Percentiles rank a stretch among this genome's conserved stretches.
These are phyloP conservation scores for Dryoscopus gambensis DNA, from an alignment of 2,113 vertebrate species.

Conservation along the genomic window DNA sequence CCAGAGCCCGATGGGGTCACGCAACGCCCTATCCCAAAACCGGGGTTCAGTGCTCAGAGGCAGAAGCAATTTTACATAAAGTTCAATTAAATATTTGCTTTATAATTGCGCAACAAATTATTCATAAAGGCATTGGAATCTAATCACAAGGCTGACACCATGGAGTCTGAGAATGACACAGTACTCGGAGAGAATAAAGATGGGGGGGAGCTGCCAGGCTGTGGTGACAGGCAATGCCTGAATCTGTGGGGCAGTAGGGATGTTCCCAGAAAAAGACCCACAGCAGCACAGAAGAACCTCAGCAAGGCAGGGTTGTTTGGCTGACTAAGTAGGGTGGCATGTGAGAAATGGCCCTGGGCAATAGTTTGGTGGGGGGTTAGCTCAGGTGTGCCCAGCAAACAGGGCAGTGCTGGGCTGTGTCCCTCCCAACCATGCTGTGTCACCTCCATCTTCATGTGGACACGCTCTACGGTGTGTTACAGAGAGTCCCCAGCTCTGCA, in stretches of 20 bases:
- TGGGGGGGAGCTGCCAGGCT: background rate
- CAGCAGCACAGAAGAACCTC: background rate
- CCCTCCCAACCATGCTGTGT: background rate
- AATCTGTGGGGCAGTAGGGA: background rate
- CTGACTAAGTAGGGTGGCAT: background rate
- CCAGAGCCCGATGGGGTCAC: background rate
- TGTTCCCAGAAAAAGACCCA: background rate
- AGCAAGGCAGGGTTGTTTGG: background rate
- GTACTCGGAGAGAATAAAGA: constrained; percentile 47
- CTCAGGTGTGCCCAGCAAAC: background rate
- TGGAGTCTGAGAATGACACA: constrained; percentile 40
- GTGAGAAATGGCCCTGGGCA: background rate
- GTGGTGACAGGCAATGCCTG: background rate
- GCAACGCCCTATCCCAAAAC: background rate
- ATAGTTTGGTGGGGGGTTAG: background rate
- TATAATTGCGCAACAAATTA: constrained; percentile 69
- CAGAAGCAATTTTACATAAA: constrained; percentile 64
- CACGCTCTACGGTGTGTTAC: fast-evolving
- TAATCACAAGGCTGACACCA: constrained; percentile 51
- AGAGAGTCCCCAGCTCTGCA: background rate
- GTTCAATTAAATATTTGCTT: constrained; percentile 73
- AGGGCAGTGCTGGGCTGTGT: background rate
- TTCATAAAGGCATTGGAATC: constrained; percentile 65
- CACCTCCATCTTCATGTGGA: fast-evolving
- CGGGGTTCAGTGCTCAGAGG: background rate